Conservation (phyloP, 1,140 invertebrate genomes). For the Heliconius melpomene region DNA sequence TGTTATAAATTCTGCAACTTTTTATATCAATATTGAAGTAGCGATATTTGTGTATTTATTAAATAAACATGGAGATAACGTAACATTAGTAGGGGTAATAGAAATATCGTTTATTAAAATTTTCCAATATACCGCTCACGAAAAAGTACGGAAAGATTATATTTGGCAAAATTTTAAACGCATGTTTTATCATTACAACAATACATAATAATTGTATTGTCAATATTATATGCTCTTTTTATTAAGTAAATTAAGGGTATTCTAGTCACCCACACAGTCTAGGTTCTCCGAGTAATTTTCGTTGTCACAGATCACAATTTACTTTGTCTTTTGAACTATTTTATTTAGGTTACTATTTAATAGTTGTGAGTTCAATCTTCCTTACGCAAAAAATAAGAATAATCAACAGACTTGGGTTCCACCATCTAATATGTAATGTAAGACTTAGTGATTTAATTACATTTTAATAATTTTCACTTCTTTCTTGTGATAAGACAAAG, state of each 20-base stretch:
- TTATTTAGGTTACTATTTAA: not conserved
- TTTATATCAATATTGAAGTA: not conserved
- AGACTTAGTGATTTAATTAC: too few relatives aligned
- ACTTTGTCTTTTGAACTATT: not conserved
- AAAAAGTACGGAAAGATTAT: not conserved
- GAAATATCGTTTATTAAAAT: not conserved
- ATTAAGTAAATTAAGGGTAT: not conserved
- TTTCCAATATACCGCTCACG: not conserved
- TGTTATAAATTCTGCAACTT: not conserved
- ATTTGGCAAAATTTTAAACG: not conserved
- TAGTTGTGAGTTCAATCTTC: not conserved
- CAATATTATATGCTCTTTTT: not conserved
- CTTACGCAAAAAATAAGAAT: not conserved
- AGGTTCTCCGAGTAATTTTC: not conserved
- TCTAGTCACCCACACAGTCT: too few relatives aligned
- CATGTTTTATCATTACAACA: not conserved
- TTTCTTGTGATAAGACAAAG: too few relatives aligned
- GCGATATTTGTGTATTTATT: too few relatives aligned
- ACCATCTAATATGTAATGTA: too few relatives aligned
- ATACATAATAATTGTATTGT: not conserved
- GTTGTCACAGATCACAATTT: not conserved
- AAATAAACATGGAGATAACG: not conserved
- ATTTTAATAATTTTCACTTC: too few relatives aligned
- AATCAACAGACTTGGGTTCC: too few relatives aligned
- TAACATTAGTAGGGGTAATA: conserved; percentile 1